These are phyloP conservation scores for Hydractinia echinata DNA, from an alignment of 30 jellyfish, hydroid and myxozoan species.

Conservation along the genomic window DNA sequence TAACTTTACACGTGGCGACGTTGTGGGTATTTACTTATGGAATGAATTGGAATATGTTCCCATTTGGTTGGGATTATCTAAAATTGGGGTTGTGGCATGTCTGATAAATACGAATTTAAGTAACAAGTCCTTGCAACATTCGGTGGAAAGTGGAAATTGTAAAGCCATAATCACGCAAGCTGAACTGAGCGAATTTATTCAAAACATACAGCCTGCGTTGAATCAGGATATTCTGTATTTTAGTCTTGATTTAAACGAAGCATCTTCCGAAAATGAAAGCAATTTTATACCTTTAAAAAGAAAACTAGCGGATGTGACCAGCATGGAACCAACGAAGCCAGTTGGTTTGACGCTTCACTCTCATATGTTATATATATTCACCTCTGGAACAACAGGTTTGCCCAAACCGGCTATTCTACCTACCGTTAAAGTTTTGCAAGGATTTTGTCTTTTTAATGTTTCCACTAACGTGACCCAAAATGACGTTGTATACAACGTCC, in stretches of 20 bases:
- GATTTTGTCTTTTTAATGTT: constrained; percentile 38
- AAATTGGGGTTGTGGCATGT: constrained; percentile 59
- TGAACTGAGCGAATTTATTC: not conserved
- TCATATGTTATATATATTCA: constrained; percentile 51
- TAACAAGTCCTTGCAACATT: constrained; percentile 61
- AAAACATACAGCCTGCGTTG: not conserved
- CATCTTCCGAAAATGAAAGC: not conserved
- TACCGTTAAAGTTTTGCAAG: constrained; percentile 37
- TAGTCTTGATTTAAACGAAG: not conserved
- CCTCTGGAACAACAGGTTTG: constrained; percentile 91
- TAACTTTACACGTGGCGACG: constrained; percentile 26
- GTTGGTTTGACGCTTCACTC: not conserved
- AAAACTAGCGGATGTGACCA: not conserved
- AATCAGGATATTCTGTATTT: not conserved
- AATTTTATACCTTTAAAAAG: not conserved
- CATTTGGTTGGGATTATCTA: constrained; percentile 80
- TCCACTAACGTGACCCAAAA: constrained; percentile 22
- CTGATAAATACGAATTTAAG: constrained; percentile 52
- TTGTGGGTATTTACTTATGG: constrained; percentile 9
- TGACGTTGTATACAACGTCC: constrained; percentile 54
- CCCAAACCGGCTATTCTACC: constrained; percentile 79
- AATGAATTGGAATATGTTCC: constrained; percentile 36
- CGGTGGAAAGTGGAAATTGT: constrained; percentile 48
- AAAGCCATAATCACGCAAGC: constrained; percentile 51
- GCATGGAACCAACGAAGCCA: not conserved